Evolutionary conservation across 2,888 invertebrate genomes (phyloP), one percentile per base, ranked within the genome.

Genomic region (Phaedon cochleariae): DNA sequence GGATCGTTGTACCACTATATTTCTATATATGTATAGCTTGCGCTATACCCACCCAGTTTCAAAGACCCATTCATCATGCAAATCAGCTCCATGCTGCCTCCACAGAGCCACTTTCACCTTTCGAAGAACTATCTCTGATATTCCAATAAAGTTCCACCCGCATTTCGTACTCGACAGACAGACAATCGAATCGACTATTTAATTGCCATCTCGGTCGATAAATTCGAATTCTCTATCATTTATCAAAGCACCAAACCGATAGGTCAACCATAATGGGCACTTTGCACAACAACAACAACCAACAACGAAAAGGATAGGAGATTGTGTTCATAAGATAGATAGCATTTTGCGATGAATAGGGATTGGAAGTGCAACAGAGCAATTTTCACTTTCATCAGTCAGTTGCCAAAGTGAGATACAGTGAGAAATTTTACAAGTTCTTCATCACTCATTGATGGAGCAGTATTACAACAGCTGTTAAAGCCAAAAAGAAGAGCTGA

Each of bases 81-180:
- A 57, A 57, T 57, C 41, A 15, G 10, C 10, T 34, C 31, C 3
- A 34, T n/a, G n/a, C n/a, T n/a, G 41, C 3, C 41, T 10, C 9
- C 15, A 41, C 15, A 9, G 21, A 45, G 41, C 45, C 57, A 51
- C 64, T 60, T 64, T 64, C 64, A 55, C 60, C 58, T 59, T 49
- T 60, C 59, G 22, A 55, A 60, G 53, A 59, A 59, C 48, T 65
- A 51, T 65, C 48, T 57, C 41, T 58, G 48, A 59, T 65, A 65
- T 65, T 58, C 46, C 65, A 65, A 61, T 60, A 65, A 65, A 61
- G 57, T 61, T 61, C 61, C 60, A 57, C 52, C 57, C 60, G 61
- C 65, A 58, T 61, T 55, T 61, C 65, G 62, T 48, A 60, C 34
- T 63, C 59, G 29, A 45, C 60, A 60, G 55, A 65, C 57, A 54